Base-by-base conservation (phyloP, 2,888 invertebrate genomes). In the Serrognathus titanus region DNA sequence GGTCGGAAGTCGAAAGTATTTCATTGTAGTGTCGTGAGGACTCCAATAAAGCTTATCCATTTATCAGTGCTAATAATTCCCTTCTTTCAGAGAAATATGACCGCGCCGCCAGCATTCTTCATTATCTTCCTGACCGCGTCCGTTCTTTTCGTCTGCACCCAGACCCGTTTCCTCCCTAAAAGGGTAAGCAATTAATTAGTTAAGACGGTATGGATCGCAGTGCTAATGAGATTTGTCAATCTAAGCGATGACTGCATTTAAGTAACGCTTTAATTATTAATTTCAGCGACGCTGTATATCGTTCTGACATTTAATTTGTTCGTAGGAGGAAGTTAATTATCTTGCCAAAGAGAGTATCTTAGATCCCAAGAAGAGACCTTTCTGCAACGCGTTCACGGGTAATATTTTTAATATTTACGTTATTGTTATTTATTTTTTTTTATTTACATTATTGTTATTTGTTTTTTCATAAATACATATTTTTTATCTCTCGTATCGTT, bases 301-400 rank as follows among this genome's bases (percentile, higher is more conserved):
- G 55, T 7, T 12, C 6, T 49, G 45, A 9, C 53, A 45, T 16
- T 57, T 57, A 60, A 56, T 58, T 57, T 58, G 39, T 56, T 56
- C 41, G 41, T 53, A 67, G 68, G 46, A 54, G 56, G 54, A 62
- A 61, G 57, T 53, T 54, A 54, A 59, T 60, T 58, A 54, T 60
- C 58, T 47, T 50, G 59, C 38, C 39, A 51, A 50, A 43, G 73
- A 73, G 48, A 65, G 65, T 57, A 60, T 75, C 35, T 66, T 67
- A 75, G 81, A 84, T 57, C 86, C 83, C 24, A 85, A 85, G 69
- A 92, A 92, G 69, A 80, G 92, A 69, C 93, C 93, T 0, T 93
- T 93, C 75, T 93, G 93, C 78, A 93, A 93, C 69, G 92, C 92
- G 0, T 93, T 93, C 67, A 92, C 92, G 66, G 93, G 92, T 92